Conservation (phyloP, 2,113 vertebrate genomes). For the Mungos mungo region DNA sequence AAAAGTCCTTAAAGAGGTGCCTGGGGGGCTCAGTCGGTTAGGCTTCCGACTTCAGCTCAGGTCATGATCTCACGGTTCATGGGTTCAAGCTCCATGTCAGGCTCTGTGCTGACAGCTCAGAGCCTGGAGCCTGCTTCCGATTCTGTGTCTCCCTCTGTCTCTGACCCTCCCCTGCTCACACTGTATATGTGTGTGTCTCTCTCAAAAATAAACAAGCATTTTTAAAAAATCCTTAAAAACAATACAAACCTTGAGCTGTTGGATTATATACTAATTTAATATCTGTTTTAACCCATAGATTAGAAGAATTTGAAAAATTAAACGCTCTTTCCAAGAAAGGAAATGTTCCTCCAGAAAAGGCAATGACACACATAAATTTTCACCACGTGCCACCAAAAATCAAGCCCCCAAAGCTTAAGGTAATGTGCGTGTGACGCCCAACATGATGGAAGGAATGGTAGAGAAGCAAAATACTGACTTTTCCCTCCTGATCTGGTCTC, state of each 20-base stretch:
- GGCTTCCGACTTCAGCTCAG: too few relatives aligned
- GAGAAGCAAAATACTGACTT: not conserved
- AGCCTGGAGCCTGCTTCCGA: not conserved
- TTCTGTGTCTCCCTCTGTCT: not conserved
- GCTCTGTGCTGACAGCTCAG: not conserved
- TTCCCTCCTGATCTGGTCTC: conserved; percentile 61
- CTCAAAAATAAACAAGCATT: not conserved
- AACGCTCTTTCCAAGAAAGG: conserved; percentile 68
- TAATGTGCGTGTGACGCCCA: conserved; percentile 48
- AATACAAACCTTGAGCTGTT: not conserved
- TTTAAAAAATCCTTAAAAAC: not conserved
- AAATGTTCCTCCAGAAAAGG: conserved; percentile 62
- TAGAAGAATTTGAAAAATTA: conserved; percentile 74
- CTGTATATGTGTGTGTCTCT: not conserved
- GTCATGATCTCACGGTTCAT: not conserved
- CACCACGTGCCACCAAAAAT: conserved; percentile 28
- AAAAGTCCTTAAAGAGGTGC: not conserved
- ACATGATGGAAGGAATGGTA: not conserved
- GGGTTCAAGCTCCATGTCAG: not conserved
- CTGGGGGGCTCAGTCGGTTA: not conserved
- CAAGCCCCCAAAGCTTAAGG: conserved; percentile 73
- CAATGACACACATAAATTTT: not conserved
- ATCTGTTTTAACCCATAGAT: conserved; percentile 79
- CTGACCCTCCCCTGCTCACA: not conserved
- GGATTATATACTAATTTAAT: conserved; percentile 39